These are phyloP conservation scores for Cryptoblepharus egeriae DNA, from an alignment of 2,797 vertebrate species.

Conservation along the genomic window DNA sequence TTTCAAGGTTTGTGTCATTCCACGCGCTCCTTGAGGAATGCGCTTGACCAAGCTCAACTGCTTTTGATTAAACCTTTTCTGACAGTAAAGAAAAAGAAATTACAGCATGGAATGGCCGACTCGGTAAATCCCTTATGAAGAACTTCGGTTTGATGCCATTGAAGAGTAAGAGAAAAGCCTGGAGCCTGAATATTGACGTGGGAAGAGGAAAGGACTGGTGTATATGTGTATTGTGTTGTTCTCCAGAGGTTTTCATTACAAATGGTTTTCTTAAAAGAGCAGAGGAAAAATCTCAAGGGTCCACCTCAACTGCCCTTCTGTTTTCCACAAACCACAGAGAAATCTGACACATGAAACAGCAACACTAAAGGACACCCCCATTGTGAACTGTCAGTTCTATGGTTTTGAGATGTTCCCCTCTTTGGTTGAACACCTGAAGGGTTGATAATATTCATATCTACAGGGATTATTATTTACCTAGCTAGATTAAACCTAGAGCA, in stretches of 20 bases:
- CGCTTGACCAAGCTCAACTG: conserved; percentile 40
- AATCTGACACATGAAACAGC: neutral
- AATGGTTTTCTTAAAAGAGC: neutral
- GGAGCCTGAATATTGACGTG: neutral
- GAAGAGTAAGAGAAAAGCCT: neutral
- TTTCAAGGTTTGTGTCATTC: conserved; percentile 8
- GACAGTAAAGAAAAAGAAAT: conserved; percentile 35
- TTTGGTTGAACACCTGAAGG: neutral
- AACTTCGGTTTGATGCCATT: conserved; percentile 7
- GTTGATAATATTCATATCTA: neutral
- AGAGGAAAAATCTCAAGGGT: neutral
- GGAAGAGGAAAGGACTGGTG: neutral
- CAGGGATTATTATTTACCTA: neutral
- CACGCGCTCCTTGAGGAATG: conserved; percentile 33
- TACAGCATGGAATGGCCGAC: neutral
- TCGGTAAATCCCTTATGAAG: conserved; percentile 29
- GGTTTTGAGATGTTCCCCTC: neutral
- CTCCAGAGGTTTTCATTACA: neutral
- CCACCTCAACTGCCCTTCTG: neutral
- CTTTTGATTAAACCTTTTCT: conserved; percentile 64
- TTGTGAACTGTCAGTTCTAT: neutral
- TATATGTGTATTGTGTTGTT: neutral
- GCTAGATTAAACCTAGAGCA: neutral
- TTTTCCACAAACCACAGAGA: neutral
- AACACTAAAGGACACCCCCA: neutral